Base-by-base conservation (phyloP, 2,888 invertebrate genomes). In the Erpobdella octoculata region DNA sequence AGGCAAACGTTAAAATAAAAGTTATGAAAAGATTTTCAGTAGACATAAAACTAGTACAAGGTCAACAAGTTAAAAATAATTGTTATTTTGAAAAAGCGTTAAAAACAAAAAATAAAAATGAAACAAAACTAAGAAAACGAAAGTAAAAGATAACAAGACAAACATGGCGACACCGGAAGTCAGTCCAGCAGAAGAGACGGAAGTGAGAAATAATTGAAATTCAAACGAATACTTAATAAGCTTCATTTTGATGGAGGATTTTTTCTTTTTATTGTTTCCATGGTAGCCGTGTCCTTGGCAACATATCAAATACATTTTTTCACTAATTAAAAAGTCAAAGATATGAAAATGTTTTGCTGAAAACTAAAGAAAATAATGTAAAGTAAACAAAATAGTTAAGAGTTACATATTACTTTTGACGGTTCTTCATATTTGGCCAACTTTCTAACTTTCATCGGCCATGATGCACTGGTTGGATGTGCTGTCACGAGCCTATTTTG, bases 161-260 rank as follows among this genome's bases (percentile, higher is more conserved):
- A 41, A 41, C 41, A 41, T 41, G 41, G 18, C 25, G 3, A 25
- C 18, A 21, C n/a, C 5, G 48, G 48, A 48, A 21, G 48, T 5
- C 18, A 2, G 9, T 3, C 5, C 18, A 25, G 48, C 18, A 6
- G 48, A 48, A 9, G 12, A 48, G 48, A 9, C 4, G 48, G 12
- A 48, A 1, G 8, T 6, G n/a, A 53, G 8, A 12, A 53, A 12
- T 18, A 53, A 53, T 1, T 53, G 21, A 53, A 53, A 53, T n/a
- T 53, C 53, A 53, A 53, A 53, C 21, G 53, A 53, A 53, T 53
- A 53, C 28, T 53, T 53, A 53, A 53, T 53, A 53, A 53, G 53
- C 53, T 18, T 15, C 53, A n/a, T 53, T 53, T n/a, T n/a, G n/a
- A n/a, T n/a, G n/a, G n/a, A n/a, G n/a, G n/a, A n/a, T n/a, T n/a